A percentile compares a stretch with the other conserved stretches of the same genome.
Conservation (phyloP, 2,888 invertebrate genomes). For the Oscheius myriophilus region DNA sequence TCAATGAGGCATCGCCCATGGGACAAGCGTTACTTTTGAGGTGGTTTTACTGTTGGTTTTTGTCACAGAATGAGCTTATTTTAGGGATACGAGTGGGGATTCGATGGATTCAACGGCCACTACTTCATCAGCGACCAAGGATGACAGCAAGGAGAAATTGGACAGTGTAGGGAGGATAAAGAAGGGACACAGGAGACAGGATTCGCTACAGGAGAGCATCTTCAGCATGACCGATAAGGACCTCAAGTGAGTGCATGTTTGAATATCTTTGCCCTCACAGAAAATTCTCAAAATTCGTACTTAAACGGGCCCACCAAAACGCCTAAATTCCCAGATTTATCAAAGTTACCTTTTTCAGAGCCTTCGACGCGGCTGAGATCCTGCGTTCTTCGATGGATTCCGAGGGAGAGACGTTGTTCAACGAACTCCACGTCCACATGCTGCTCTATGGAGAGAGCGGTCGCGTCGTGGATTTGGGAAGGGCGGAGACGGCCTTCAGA, state of each 20-base stretch:
- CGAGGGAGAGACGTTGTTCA: conserved; percentile 73
- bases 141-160: conserved; percentile 24
- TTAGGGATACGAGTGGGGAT: conserved; percentile 5
- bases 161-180: conserved; percentile 39
- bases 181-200: conserved; percentile 63
- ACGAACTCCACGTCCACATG: conserved; percentile 85
- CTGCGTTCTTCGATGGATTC: conserved; percentile 43
- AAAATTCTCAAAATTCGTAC: too few species aligned
- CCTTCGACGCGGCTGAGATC: conserved; percentile 53
- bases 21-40: conserved; percentile 13
- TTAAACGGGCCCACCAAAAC: too few species aligned
- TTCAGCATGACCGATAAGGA: conserved; percentile 57
- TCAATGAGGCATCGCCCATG: conserved; percentile 4
- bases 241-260: conserved; percentile 32
- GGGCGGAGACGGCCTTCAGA: conserved; percentile 66
- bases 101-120: background rate
- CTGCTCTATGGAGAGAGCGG: conserved; percentile 75
- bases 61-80: background rate
- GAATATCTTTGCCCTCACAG: too few species aligned
- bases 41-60: background rate
- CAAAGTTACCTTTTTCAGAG: conserved; percentile 30
- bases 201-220: conserved; percentile 66
- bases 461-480: conserved; percentile 53
- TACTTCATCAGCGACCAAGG: conserved; percentile 5
- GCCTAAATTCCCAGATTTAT: too few species aligned